These are phyloP conservation scores for Gortyna flavago DNA, from an alignment of 2,888 invertebrate genomes.

Conservation along the genomic window DNA sequence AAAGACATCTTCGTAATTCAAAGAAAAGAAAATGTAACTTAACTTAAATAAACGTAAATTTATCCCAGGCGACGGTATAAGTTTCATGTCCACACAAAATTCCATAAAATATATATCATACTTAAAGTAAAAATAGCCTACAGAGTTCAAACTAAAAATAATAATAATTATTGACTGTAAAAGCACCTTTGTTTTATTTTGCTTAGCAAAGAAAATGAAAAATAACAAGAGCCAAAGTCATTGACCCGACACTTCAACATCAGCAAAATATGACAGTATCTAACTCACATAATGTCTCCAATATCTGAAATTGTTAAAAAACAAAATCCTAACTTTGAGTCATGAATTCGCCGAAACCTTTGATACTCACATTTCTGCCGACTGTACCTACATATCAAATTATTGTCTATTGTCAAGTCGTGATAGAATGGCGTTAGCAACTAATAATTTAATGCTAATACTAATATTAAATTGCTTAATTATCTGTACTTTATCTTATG, in stretches of 20 bases:
- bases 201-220: neutral
- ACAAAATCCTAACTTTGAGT: neutral
- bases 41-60: no score
- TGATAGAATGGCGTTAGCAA: conserved; percentile 62
- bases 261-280: conserved; percentile 40
- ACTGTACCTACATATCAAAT: conserved; percentile 49
- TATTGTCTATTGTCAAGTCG: conserved; percentile 65
- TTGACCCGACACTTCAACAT: neutral
- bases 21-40: no score
- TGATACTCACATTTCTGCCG: conserved; percentile 41
- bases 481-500: conserved; percentile 37
- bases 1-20: no score
- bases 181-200: neutral
- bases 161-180: neutral
- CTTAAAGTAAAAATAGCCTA: neutral
- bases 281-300: neutral
- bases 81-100: no score
- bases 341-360: conserved; percentile 4
- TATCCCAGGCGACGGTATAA: no score
- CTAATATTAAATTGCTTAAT: conserved; percentile 62
- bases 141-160: neutral
- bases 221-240: neutral
- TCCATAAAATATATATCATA: neutral
- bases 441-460: conserved; percentile 64
- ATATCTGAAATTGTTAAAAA: conserved; percentile 10